Base-by-base conservation (phyloP, 2,888 invertebrate species). In the Melangyna quadrimaculata region DNA sequence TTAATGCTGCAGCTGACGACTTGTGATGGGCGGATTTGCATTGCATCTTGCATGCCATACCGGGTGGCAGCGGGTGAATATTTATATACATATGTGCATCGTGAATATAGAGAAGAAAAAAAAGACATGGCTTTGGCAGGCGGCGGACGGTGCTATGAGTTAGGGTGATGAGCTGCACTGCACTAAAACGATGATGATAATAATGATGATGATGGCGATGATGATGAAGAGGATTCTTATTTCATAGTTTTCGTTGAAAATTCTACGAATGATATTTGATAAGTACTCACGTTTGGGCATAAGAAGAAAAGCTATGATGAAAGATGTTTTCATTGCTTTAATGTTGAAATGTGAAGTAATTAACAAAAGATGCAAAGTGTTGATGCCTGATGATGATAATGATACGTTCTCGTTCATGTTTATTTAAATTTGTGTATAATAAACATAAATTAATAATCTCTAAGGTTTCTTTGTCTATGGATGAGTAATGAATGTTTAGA, bases 1-100 rank as follows among this genome's bases (percentile, higher is more conserved):
- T 80, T 80, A 84, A 78, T 78, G 86, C 86, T 86, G 86, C 81
- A 86, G 77, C 86, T 86, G 86, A 86, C 81, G 86, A 77, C 73
- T 86, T 77, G 69, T 73, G 63, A 70, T 70, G 70, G 75, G 27
- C 57, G 81, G 81, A 73, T 67, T 70, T 43, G 55, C 70, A 55
- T 70, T 43, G 55, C 70, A 55, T 43, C 17, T 63, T 17, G 22
- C 59, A 59, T 22, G 17, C 59, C 59, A 59, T 40, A 55, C 29
- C 57, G 57, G 57, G 57, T 57, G 29, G 24, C n/a, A 51, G 73
- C 61, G 55, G 27, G 57, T 24, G 19, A 53, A 19, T 37, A 14
- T 7, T 17, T 1, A 9, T 6, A 5, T 37, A 37, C 1, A 37
- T 19, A 45, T 51, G 24, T 12, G 2, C n/a, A n/a, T n/a, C n/a